Conservation (phyloP, 1,140 invertebrate species). For the Trachelipus rathkii region DNA sequence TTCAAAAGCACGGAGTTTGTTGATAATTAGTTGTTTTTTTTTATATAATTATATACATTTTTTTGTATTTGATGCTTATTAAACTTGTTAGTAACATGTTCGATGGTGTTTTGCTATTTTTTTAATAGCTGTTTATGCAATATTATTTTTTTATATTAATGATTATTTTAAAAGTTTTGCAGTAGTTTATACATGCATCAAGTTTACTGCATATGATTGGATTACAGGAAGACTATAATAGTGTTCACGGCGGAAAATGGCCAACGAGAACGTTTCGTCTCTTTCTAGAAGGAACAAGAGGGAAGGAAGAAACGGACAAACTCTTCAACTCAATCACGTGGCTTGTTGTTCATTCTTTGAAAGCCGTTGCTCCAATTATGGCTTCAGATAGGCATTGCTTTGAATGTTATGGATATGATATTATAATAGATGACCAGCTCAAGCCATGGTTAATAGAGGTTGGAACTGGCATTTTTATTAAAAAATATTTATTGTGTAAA, state of each 20-base stretch:
- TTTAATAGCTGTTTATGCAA: too few species aligned
- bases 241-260: conserved; percentile 89
- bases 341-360: conserved; percentile 54
- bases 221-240: conserved; percentile 85
- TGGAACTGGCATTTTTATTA: conserved; percentile 20
- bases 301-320: conserved; percentile 78
- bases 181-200: too few species aligned
- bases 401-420: conserved; percentile 80
- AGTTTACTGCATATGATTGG: too few species aligned
- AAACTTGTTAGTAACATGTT: too few species aligned
- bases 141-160: too few species aligned
- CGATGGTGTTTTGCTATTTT: too few species aligned
- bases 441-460: conserved; percentile 82
- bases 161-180: too few species aligned
- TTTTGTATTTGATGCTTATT: too few species aligned
- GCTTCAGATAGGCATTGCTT: conserved; percentile 74
- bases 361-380: conserved; percentile 69
- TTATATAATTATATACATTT: background rate
- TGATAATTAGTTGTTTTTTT: background rate
- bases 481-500: conserved; percentile 36
- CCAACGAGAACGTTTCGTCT: conserved; percentile 84
- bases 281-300: conserved; percentile 84
- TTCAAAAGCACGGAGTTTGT: conserved; percentile 78
- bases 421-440: conserved; percentile 76
- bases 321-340: conserved; percentile 70